These are phyloP conservation scores for Scotopteryx bipunctaria DNA, from an alignment of 2,888 invertebrate species.

Conservation along the genomic window DNA sequence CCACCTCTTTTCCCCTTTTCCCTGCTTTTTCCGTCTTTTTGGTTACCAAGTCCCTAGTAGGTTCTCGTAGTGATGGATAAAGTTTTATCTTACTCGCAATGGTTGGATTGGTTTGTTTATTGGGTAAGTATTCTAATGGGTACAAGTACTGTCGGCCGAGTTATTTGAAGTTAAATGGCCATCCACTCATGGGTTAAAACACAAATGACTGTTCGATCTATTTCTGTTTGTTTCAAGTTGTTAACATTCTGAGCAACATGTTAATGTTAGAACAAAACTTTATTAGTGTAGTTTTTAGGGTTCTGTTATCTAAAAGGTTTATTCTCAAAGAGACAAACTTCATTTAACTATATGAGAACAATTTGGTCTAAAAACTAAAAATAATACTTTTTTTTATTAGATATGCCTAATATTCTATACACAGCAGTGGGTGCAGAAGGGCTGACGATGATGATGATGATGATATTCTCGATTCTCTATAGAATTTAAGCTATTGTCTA, in stretches of 20 bases:
- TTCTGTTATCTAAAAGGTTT: too few species aligned
- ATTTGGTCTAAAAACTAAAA: not conserved
- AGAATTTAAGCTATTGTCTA: too few species aligned
- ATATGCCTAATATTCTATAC: too few species aligned
- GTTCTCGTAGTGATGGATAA: slow-evolving; percentile 34
- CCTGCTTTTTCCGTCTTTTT: slow-evolving; percentile 8
- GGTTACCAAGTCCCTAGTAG: not conserved
- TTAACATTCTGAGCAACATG: slow-evolving; percentile 10
- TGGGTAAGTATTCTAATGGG: slow-evolving; percentile 27
- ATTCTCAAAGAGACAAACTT: too few species aligned
- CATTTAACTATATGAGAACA: not conserved
- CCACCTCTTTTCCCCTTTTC: too few species aligned
- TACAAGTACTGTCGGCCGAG: slow-evolving; percentile 23
- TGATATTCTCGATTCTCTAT: too few species aligned
- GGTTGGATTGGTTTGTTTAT: slow-evolving; percentile 31
- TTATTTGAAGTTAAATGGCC: slow-evolving; percentile 22
- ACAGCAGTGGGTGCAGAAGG: too few species aligned
- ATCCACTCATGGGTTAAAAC: slow-evolving; percentile 21
- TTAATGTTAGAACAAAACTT: too few species aligned
- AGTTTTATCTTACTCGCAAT: slow-evolving; percentile 31
- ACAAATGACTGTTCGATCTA: slow-evolving; percentile 9
- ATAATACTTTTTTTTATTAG: too few species aligned
- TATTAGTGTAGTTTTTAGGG: too few species aligned
- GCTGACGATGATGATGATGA: too few species aligned
- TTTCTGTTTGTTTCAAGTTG: slow-evolving; percentile 23